Conservation (phyloP, 2,888 invertebrate species). For the Blastobasis lacticolella region DNA sequence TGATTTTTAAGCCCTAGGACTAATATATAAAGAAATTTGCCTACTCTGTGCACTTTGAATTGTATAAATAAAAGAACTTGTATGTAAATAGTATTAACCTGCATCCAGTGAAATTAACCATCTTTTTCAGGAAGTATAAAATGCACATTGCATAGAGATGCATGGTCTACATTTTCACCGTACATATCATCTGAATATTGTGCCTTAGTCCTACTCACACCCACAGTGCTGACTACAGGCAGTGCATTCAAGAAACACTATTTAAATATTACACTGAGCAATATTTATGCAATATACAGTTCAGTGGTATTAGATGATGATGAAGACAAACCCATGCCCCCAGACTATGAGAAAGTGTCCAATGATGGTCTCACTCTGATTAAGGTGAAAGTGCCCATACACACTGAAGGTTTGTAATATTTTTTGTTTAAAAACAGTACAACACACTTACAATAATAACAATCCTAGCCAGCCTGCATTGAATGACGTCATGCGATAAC, state of each 20-base stretch:
- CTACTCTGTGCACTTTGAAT: too few species aligned
- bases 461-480: too few species aligned
- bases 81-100: too few species aligned
- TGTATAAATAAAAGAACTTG: too few species aligned
- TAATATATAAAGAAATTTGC: too few species aligned
- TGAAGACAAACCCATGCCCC: conserved; percentile 32
- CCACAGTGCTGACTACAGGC: conserved; percentile 63
- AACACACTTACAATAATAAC: too few species aligned
- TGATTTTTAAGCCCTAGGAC: not conserved
- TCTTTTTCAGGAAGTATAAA: conserved; percentile 54
- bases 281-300: conserved; percentile 58
- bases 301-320: conserved; percentile 38
- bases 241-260: conserved; percentile 62
- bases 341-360: conserved; percentile 37
- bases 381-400: conserved; percentile 30
- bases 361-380: conserved; percentile 51
- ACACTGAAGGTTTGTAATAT: conserved; percentile 32
- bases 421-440: too few species aligned
- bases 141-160: conserved; percentile 63
- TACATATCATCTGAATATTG: conserved; percentile 57
- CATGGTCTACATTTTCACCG: conserved; percentile 57
- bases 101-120: not conserved
- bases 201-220: conserved; percentile 51
- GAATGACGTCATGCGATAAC: too few species aligned
- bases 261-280: conserved; percentile 58